A percentile compares a stretch with the other conserved stretches of the same genome.
Conservation (phyloP, 2,888 invertebrate genomes). For the Leptopterna dolabrata region DNA sequence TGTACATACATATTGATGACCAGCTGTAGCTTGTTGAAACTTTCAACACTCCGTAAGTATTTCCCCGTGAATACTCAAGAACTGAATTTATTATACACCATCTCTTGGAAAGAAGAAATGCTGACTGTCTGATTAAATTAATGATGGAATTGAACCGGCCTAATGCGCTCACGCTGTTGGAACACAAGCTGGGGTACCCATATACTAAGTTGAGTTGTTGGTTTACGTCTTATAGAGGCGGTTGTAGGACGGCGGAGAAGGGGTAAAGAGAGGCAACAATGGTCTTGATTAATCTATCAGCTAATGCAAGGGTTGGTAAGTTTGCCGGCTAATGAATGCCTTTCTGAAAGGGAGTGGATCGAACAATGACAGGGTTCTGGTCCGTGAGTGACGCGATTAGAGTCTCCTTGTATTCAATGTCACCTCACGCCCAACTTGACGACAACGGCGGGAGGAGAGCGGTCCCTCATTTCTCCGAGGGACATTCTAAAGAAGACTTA, state of each 20-base stretch:
- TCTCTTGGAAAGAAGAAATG: neutral
- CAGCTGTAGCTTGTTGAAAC: too few relatives aligned
- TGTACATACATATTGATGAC: too few relatives aligned
- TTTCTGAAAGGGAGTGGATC: slow-evolving; percentile 43
- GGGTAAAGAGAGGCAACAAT: slow-evolving; percentile 18
- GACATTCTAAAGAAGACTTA: slow-evolving; percentile 47
- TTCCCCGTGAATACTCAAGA: neutral
- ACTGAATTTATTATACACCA: neutral
- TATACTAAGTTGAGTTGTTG: slow-evolving; percentile 34
- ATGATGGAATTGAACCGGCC: neutral
- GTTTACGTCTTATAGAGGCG: neutral
- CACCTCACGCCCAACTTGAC: slow-evolving; percentile 52
- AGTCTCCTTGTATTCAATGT: slow-evolving; percentile 47
- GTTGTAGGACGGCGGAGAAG: neutral
- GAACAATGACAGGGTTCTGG: slow-evolving; percentile 46
- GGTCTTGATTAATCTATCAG: slow-evolving; percentile 54
- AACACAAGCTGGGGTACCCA: slow-evolving; percentile 4
- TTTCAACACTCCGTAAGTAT: too few relatives aligned
- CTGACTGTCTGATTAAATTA: neutral
- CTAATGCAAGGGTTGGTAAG: slow-evolving; percentile 53
- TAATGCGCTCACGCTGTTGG: neutral
- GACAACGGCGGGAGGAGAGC: slow-evolving; percentile 37
- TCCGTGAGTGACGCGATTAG: slow-evolving; percentile 56
- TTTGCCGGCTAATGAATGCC: slow-evolving; percentile 55
- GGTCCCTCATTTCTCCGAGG: slow-evolving; percentile 40